A percentile compares a stretch with the other conserved stretches of the same genome.
Evolutionary conservation across 2,113 vertebrate genomes (phyloP).

Genomic region (Trematomus loennbergii): DNA sequence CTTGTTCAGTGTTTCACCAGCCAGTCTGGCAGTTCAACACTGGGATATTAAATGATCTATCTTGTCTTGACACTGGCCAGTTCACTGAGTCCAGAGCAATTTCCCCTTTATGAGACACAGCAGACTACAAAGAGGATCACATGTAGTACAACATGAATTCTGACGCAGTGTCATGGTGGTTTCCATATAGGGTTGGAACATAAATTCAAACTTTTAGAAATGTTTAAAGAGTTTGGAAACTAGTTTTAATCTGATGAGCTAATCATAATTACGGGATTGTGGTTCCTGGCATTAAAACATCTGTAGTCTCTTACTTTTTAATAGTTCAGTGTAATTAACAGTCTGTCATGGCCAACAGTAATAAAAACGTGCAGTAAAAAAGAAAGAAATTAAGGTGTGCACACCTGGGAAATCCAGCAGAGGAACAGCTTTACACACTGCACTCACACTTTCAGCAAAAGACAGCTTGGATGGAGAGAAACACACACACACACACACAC

Average conservation of each 20-base stretch:
- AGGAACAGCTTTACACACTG: conserved; percentile 36
- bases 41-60: neutral
- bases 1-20: conserved; percentile 5
- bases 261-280: neutral
- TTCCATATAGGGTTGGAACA: neutral
- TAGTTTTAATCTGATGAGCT: neutral
- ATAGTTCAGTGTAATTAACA: conserved; percentile 46
- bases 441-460: conserved; percentile 17
- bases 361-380: conserved; percentile 28
- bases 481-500: conserved; percentile 13
- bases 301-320: conserved; percentile 9
- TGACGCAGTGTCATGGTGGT: neutral
- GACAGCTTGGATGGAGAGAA: neutral
- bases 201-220: neutral
- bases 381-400: conserved; percentile 35
- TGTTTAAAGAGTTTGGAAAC: neutral
- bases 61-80: neutral
- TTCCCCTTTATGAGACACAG: neutral
- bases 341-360: conserved; percentile 5
- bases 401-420: conserved; percentile 57
- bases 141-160: neutral
- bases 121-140: neutral
- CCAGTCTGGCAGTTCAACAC: neutral
- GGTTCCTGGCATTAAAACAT: conserved; percentile 15
- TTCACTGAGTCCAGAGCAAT: neutral